These are phyloP conservation scores for Epizoanthus stellaris DNA, from an alignment of 92 coral and sea anemone species.

Conservation along the genomic window DNA sequence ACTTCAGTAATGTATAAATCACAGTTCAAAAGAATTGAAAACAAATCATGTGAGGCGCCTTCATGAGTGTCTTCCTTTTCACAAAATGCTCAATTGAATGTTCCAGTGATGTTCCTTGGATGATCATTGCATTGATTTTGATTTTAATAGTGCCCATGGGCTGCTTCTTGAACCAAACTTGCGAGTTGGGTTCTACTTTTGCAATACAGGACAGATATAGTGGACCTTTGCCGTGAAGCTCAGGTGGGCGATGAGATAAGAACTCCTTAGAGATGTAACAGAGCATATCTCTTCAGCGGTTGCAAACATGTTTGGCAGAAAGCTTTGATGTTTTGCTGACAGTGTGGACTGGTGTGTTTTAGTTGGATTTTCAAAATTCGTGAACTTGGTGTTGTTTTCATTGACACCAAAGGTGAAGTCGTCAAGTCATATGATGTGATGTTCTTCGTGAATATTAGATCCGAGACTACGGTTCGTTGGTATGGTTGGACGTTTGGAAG, in stretches of 20 bases:
- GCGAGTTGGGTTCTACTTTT: not conserved
- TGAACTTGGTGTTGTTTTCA: not conserved
- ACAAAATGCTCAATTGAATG: slow-evolving; percentile 25
- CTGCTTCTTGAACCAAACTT: slow-evolving; percentile 51
- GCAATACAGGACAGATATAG: not conserved
- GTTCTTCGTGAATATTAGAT: slow-evolving; percentile 6
- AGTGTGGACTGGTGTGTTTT: slow-evolving; percentile 12
- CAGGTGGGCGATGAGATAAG: not conserved
- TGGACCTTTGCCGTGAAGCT: not conserved
- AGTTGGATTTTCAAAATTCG: slow-evolving; percentile 25
- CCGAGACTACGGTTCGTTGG: no score
- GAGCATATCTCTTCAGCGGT: slow-evolving; percentile 28
- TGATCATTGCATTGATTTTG: slow-evolving; percentile 47
- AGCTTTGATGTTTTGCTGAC: not conserved
- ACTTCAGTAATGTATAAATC: no score
- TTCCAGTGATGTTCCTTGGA: not conserved
- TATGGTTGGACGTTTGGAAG: no score
- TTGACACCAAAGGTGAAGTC: not conserved
- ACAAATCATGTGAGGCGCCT: not conserved
- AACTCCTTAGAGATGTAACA: slow-evolving; percentile 7
- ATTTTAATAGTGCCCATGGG: slow-evolving; percentile 52
- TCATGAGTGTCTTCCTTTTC: slow-evolving; percentile 48
- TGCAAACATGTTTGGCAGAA: slow-evolving; percentile 27
- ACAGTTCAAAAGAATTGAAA: no score
- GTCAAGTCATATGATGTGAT: slow-evolving; percentile 46